A percentile compares a stretch with the other conserved stretches of the same genome.
phyloP scores from a whole-genome alignment of 2,888 invertebrate species.

The Stenodera caucasica region DNA sequence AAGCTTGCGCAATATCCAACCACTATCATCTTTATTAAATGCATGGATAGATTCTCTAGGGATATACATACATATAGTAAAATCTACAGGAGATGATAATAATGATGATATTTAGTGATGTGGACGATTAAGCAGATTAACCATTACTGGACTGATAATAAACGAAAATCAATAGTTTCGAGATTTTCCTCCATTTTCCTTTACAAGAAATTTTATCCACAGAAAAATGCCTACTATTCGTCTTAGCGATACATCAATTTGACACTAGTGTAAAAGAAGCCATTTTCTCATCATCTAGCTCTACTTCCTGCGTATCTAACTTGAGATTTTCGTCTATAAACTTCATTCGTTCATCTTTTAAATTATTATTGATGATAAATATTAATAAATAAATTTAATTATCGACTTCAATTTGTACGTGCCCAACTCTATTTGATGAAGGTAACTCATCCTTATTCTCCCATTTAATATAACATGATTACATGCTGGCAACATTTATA shows the following conservation, averaged over 20 bases:
- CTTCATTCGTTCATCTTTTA: too few species aligned
- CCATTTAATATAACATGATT: background rate
- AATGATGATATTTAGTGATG: background rate
- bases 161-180: too few species aligned
- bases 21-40: slow-evolving; percentile 28
- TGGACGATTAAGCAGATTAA: background rate
- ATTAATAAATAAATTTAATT: too few species aligned
- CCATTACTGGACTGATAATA: too few species aligned
- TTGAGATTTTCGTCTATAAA: too few species aligned
- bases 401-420: background rate
- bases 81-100: background rate
- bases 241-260: background rate
- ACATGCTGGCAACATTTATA: background rate
- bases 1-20: slow-evolving; percentile 26
- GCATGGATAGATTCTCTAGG: slow-evolving; percentile 23
- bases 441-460: background rate
- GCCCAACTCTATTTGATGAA: too few species aligned
- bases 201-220: background rate
- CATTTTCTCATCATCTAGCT: background rate
- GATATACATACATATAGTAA: background rate
- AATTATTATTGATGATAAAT: too few species aligned
- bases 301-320: too few species aligned
- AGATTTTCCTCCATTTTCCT: too few species aligned
- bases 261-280: background rate
- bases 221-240: background rate